phyloP scores from a whole-genome alignment of 2,113 vertebrate species.

The Ailurus styani region DNA sequence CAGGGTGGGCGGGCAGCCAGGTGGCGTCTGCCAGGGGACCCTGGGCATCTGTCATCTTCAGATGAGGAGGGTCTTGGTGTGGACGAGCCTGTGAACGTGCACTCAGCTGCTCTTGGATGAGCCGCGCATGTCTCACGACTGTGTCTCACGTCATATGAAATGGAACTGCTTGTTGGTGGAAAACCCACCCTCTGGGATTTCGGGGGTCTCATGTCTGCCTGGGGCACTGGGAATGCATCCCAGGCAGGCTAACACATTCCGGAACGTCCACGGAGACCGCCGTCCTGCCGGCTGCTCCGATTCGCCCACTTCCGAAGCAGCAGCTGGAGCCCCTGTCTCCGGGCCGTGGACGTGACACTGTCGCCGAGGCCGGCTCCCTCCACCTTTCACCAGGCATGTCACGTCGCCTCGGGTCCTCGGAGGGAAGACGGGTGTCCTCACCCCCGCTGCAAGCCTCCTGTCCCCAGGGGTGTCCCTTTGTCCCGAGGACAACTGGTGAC shows the following conservation, averaged over 20 bases:
- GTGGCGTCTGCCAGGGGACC: not conserved
- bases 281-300: not conserved
- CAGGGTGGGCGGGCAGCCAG: not conserved
- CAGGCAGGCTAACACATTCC: not conserved
- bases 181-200: not conserved
- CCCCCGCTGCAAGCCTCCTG: not conserved
- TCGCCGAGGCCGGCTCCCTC: not conserved
- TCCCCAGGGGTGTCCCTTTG: not conserved
- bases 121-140: accelerated
- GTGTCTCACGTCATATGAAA: no score
- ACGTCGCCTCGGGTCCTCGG: not conserved
- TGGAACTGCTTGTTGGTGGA: no score
- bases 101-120: accelerated
- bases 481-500: not conserved
- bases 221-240: not conserved
- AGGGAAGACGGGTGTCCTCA: not conserved
- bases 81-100: not conserved
- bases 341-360: accelerated
- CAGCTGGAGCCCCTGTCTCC: not conserved
- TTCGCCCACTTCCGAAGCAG: not conserved
- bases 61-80: no score
- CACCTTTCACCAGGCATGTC: not conserved
- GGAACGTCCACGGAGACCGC: not conserved
- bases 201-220: not conserved
- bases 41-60: no score